Evolutionary conservation across 2,113 vertebrate species (phyloP), one percentile per base, ranked within the genome.

Genomic region (Hydrochoerus hydrochaeris): DNA sequence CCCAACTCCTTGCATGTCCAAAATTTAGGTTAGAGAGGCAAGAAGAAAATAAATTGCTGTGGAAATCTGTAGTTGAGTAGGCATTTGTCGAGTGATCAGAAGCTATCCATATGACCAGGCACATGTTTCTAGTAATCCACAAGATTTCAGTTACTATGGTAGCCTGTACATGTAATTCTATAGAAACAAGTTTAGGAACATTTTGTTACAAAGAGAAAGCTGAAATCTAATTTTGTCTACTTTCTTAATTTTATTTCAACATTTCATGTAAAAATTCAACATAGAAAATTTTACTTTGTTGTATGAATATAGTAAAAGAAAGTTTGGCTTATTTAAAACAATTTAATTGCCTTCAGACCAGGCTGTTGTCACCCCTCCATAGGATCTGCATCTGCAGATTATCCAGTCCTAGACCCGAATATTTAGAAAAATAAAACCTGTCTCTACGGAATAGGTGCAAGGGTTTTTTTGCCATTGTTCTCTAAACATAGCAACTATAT

Each of bases 131-230:
- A 94, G 13, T 91, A 90, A 62, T 85, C 60, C 22, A 81, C 16
- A 88, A 22, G 73, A 90, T 44, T 90, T 12, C 32, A 24, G 35
- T 80, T 78, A 87, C 16, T 65, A 4, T 91, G 63, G 63, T 32
- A 54, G 19, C 82, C 57, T 69, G 17, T 86, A 93, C 65, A 73
- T 95, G 49, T 69, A 73, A 73, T 73, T 93, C 30, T 57, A 46
- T 54, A 86, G 52, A 94, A 60, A 96, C 44, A 65, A 93, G 58
- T 81, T 89, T 96, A 80, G 67, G 54, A 92, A 84, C 1, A 52
- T 95, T 93, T 93, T 93, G 5, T 91, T 91, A 54, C 13, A 75
- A 95, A 94, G 75, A 94, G 11, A 95, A 90, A 90, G 80, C 85
- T 91, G 62, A 95, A 85, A 38, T 81, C 38, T 7, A 88, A 4